Evolutionary conservation across 2,113 vertebrate species (phyloP).

Genomic region (Hepsetus odoe): DNA sequence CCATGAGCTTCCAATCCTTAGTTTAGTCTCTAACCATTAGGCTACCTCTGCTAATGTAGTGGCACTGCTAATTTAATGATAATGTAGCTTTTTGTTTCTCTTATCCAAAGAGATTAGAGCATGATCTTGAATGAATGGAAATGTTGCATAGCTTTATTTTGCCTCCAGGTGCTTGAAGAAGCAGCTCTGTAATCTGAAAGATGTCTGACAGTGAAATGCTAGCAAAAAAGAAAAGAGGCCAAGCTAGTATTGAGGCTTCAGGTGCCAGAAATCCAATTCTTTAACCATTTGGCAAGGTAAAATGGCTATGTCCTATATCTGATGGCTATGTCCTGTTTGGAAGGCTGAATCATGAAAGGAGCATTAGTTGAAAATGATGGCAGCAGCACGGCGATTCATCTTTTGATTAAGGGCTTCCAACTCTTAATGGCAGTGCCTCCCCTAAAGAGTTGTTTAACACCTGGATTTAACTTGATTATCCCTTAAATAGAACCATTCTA

Average conservation of each 20-base stretch:
- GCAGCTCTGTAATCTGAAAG: slow-evolving; percentile 71
- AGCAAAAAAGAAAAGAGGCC: slow-evolving; percentile 55
- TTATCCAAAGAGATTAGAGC: no score
- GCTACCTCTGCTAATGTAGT: no score
- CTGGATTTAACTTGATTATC: background rate
- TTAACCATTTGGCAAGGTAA: slow-evolving; percentile 65
- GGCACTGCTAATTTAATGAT: no score
- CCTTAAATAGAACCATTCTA: no score
- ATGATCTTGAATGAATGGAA: no score
- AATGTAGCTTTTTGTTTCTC: no score
- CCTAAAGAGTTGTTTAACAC: no score
- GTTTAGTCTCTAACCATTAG: no score
- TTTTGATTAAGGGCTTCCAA: background rate
- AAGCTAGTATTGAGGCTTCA: slow-evolving; percentile 60
- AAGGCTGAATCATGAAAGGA: background rate
- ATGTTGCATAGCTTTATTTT: slow-evolving; percentile 7
- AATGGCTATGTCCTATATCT: background rate
- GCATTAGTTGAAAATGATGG: slow-evolving; percentile 1
- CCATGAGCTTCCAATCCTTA: no score
- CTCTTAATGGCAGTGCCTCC: no score
- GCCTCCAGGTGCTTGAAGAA: slow-evolving; percentile 68
- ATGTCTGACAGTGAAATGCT: slow-evolving; percentile 72
- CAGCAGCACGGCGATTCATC: background rate
- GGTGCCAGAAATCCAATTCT: slow-evolving; percentile 69
- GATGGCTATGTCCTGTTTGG: background rate